Evolutionary conservation across 2,113 vertebrate species (phyloP), one percentile per base, ranked within the genome.

Genomic region (Lycaon pictus): DNA sequence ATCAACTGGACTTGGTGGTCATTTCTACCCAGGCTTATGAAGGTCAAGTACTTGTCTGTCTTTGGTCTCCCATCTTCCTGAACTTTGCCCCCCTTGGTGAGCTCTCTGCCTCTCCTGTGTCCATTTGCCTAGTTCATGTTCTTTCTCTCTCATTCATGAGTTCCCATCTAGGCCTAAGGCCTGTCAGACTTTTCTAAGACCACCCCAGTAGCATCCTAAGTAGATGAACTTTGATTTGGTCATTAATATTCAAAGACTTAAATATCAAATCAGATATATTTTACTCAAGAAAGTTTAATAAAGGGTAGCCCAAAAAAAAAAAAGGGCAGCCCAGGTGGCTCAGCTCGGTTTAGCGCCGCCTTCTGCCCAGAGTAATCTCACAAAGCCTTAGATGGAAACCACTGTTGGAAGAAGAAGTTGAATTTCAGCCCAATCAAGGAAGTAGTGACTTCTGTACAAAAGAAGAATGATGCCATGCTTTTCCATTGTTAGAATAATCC

Each of bases 361-460:
- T 43, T 43, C 43, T 1, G 43, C 43, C 43, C 43, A 43, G 43
- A 1, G 43, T n/a, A 83, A 80, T 53, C 69, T 65, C 65, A 19
- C 20, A 27, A 95, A 29, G 11, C 10, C 48, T 88, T 81, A 74
- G 16, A 81, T 43, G 58, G 9, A 95, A 96, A 92, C 62, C 37
- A 16, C 13, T 10, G 10, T 37, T 81, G 32, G 77, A 56, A 5
- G 43, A 86, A 82, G 17, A 19, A 91, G 58, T 53, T 22, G 1
- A 90, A 67, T 86, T 60, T 65, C 53, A 90, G 43, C 48, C 32
- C 76, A 63, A 53, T 79, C 60, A 85, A 82, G 93, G 86, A 97
- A 96, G 35, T 32, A 88, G 80, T 69, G 69, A 84, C 35, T 94
- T 92, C 67, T 89, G 29, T 37, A 56, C 51, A 53, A 76, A 93